phyloP scores from a whole-genome alignment of 92 coral and sea anemone genomes.

The Epizoanthus scotinus region DNA sequence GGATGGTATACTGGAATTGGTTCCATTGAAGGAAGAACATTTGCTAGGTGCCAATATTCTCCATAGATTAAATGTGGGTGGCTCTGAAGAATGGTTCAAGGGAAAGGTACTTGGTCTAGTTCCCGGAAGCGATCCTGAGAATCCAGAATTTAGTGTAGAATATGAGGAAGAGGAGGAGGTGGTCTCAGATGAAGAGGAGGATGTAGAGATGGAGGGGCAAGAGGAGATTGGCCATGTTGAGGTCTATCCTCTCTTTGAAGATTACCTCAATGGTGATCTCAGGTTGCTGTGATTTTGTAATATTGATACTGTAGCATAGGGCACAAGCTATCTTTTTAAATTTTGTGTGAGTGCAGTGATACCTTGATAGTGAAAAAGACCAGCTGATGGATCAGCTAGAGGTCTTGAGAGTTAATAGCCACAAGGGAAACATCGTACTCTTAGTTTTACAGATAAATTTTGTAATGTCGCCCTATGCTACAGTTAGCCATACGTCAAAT shows the following conservation, averaged over 20 bases:
- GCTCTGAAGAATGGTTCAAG: slow-evolving; percentile 26
- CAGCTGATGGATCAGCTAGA: slow-evolving; percentile 34
- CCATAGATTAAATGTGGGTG: slow-evolving; percentile 10
- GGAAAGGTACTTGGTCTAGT: slow-evolving; percentile 6
- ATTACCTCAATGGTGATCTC: slow-evolving; percentile 22
- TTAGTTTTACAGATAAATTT: no score
- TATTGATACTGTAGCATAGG: not conserved
- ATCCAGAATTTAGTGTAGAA: slow-evolving; percentile 29
- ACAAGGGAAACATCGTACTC: not conserved
- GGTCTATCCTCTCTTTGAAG: slow-evolving; percentile 24
- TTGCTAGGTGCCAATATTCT: slow-evolving; percentile 8
- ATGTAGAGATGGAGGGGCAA: not conserved
- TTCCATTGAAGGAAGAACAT: slow-evolving; percentile 7
- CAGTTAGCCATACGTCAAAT: no score
- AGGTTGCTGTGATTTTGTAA: slow-evolving; percentile 1
- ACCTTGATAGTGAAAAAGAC: slow-evolving; percentile 36
- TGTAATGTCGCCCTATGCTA: no score
- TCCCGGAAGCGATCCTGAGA: slow-evolving; percentile 7
- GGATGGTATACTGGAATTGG: slow-evolving; percentile 18
- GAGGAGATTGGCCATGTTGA: slow-evolving; percentile 5
- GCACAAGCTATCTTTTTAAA: not conserved
- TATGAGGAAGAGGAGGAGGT: slow-evolving; percentile 14
- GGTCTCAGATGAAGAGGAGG: slow-evolving; percentile 1
- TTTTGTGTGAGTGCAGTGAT: slow-evolving; percentile 21
- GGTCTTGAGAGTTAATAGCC: slow-evolving; percentile 39